Evolutionary conservation across 2,888 invertebrate genomes (phyloP).

Genomic region (Meghimatium bilineatum): DNA sequence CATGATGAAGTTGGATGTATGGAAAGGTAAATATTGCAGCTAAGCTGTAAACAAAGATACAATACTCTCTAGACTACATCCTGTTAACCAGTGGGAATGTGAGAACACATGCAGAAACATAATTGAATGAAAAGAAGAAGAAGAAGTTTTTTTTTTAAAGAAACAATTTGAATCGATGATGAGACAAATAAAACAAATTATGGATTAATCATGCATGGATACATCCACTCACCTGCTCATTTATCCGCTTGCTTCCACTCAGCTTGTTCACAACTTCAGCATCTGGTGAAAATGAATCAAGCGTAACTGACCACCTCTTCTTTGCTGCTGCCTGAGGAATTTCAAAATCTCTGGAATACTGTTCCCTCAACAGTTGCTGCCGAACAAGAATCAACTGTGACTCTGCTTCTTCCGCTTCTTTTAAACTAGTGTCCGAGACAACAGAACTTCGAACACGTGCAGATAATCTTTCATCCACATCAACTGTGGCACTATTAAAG

Average conservation of each 20-base stretch:
- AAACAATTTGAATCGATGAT: too few relatives aligned
- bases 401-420: conserved; percentile 6
- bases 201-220: too few relatives aligned
- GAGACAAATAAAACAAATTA: too few relatives aligned
- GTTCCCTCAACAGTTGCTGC: conserved; percentile 62
- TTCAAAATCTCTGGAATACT: conserved; percentile 69
- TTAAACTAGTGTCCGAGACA: background rate
- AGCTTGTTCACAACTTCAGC: conserved; percentile 55
- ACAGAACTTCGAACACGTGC: background rate
- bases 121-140: too few relatives aligned
- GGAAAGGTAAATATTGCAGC: too few relatives aligned
- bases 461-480: background rate
- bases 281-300: conserved; percentile 54
- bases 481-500: background rate
- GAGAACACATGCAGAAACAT: too few relatives aligned
- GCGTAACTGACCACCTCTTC: conserved; percentile 60
- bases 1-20: too few relatives aligned
- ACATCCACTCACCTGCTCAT: conserved; percentile 58
- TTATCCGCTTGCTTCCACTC: conserved; percentile 56
- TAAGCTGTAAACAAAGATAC: too few relatives aligned
- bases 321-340: conserved; percentile 47
- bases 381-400: conserved; percentile 31
- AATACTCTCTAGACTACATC: too few relatives aligned
- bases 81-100: too few relatives aligned
- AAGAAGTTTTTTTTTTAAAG: too few relatives aligned